A percentile compares a stretch with the other conserved stretches of the same genome.
Conservation (phyloP, 2,113 vertebrate species). For the Delphinus delphis region DNA sequence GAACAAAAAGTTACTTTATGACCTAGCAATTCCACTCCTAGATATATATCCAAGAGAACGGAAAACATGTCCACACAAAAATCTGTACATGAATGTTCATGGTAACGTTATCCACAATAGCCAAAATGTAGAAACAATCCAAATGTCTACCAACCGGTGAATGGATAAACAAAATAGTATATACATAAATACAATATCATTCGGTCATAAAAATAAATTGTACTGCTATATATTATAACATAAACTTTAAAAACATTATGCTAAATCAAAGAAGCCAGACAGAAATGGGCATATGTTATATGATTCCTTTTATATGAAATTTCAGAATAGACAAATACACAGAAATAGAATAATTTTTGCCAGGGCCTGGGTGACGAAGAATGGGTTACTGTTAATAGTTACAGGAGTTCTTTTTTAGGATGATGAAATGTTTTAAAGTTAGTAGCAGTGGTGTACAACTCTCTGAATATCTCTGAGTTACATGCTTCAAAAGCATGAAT, state of each 20-base stretch:
- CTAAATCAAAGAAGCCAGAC: not conserved
- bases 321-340: not conserved
- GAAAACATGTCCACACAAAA: not conserved
- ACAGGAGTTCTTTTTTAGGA: not conserved
- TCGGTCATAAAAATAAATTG: not conserved
- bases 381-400: not conserved
- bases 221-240: not conserved
- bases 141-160: not conserved
- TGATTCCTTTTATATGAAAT: slow-evolving; percentile 8
- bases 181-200: not conserved
- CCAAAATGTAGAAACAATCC: not conserved
- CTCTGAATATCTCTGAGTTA: not conserved
- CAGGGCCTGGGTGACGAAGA: not conserved
- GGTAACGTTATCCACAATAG: not conserved
- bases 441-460: not conserved
- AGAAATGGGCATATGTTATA: not conserved
- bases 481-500: not conserved
- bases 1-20: not conserved
- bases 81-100: not conserved
- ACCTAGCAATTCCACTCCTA: not conserved
- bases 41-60: not conserved
- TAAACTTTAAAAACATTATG: not conserved
- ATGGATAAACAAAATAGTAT: not conserved
- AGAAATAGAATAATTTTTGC: not conserved
- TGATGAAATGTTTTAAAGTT: not conserved